These are phyloP conservation scores for Balearica regulorum DNA, from an alignment of 2,797 vertebrate species.

Conservation along the genomic window DNA sequence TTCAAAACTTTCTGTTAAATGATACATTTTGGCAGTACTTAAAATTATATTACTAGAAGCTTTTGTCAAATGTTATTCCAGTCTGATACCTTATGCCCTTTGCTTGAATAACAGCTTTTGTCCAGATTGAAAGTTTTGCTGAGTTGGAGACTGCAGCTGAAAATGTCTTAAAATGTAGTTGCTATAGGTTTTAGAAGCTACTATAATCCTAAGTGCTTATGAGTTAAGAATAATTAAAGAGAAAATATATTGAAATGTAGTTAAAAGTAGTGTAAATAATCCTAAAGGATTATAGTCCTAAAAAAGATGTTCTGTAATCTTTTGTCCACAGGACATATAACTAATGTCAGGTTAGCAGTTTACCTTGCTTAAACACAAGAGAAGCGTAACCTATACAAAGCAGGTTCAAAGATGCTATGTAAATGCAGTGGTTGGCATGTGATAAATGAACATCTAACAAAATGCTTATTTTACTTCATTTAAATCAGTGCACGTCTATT, in stretches of 20 bases:
- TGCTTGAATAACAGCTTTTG: neutral
- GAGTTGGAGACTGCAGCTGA: neutral
- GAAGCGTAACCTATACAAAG: neutral
- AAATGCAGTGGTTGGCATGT: neutral
- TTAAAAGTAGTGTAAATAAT: neutral
- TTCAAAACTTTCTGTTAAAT: neutral
- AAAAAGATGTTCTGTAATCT: neutral
- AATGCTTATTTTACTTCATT: neutral
- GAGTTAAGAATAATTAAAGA: neutral
- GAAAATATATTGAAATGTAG: neutral
- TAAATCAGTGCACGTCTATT: conserved; percentile 83
- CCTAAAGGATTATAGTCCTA: neutral
- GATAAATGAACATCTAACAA: neutral
- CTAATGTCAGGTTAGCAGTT: neutral
- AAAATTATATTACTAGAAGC: neutral
- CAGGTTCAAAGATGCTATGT: neutral
- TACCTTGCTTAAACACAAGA: neutral
- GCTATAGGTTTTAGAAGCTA: neutral
- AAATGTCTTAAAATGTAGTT: neutral
- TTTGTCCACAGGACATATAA: neutral
- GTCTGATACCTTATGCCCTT: neutral
- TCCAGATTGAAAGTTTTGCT: neutral
- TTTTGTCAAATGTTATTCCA: neutral
- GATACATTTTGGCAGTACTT: neutral
- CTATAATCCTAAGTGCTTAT: neutral